These are phyloP conservation scores for Teleopsis dalmanni DNA, from an alignment of 1,140 invertebrate genomes.

Conservation along the genomic window DNA sequence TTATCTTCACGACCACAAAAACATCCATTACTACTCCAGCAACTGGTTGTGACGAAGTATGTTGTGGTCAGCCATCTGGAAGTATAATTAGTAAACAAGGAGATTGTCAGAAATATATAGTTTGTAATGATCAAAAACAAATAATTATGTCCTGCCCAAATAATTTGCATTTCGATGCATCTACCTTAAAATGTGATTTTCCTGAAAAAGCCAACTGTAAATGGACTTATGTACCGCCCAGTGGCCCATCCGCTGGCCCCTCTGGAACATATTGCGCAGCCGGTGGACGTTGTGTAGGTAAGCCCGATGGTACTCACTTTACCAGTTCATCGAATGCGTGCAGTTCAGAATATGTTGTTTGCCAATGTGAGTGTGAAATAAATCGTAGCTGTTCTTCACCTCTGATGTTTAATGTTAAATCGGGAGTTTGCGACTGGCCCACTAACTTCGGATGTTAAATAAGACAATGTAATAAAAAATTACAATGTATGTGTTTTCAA, in stretches of 20 bases:
- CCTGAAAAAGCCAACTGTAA: slow-evolving; percentile 7
- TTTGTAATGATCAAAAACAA: not conserved
- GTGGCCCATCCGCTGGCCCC: slow-evolving; percentile 9
- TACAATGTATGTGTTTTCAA: too few species aligned
- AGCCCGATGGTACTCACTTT: slow-evolving; percentile 7
- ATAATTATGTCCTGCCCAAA: slow-evolving; percentile 6
- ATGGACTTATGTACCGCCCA: not conserved
- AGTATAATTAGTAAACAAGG: not conserved
- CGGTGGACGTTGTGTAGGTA: not conserved
- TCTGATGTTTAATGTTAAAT: slow-evolving; percentile 22
- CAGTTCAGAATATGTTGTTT: slow-evolving; percentile 3
- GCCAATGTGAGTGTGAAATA: slow-evolving; percentile 15
- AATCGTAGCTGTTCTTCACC: slow-evolving; percentile 13
- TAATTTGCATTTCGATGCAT: slow-evolving; percentile 5
- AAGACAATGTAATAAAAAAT: too few species aligned
- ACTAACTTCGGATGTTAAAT: slow-evolving; percentile 5
- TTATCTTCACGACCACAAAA: not conserved
- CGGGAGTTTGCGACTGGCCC: slow-evolving; percentile 26
- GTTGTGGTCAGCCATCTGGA: slow-evolving; percentile 1
- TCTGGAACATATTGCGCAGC: slow-evolving; percentile 8
- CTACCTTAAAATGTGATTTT: slow-evolving; percentile 8
- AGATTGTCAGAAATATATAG: slow-evolving; percentile 5
- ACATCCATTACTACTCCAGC: not conserved
- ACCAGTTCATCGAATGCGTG: not conserved
- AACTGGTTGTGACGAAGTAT: not conserved